A percentile compares a stretch with the other conserved stretches of the same genome.
Conservation (phyloP, 2,888 invertebrate genomes). For the Ypsolopha scabrella region DNA sequence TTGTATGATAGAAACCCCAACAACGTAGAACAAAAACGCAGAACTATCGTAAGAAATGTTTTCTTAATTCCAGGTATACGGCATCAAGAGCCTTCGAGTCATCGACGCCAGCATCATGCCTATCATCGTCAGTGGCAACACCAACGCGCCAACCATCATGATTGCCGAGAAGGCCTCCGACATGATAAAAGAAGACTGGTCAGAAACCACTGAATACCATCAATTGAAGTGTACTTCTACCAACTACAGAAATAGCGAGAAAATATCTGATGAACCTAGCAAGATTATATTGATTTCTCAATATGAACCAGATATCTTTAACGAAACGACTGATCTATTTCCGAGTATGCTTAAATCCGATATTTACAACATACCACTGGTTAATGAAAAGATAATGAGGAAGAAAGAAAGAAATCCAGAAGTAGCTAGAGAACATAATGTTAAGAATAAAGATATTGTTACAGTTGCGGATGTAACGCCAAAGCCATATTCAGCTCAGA, state of each 20-base stretch:
- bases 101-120: constrained; percentile 90
- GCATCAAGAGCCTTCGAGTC: constrained; percentile 76
- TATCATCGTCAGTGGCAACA: constrained; percentile 81
- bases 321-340: constrained; percentile 40
- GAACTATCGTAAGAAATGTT: not conserved
- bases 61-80: constrained; percentile 65
- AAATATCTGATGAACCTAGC: constrained; percentile 14
- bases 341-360: constrained; percentile 18
- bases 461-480: not conserved
- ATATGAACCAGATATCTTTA: constrained; percentile 28
- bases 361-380: not conserved
- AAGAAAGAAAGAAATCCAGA: constrained; percentile 1
- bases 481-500: not conserved
- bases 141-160: constrained; percentile 87
- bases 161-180: constrained; percentile 87
- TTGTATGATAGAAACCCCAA: no score
- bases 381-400: not conserved
- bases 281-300: constrained; percentile 7
- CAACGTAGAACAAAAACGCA: no score
- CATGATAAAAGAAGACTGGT: constrained; percentile 83
- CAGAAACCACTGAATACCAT: constrained; percentile 17
- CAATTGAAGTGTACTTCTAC: constrained; percentile 8
- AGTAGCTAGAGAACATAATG: constrained; percentile 5
- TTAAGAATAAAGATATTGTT: constrained; percentile 3
- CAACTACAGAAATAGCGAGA: constrained; percentile 3